Evolutionary conservation across 2,888 invertebrate species (phyloP).

Genomic region (Hyposoter didymator): DNA sequence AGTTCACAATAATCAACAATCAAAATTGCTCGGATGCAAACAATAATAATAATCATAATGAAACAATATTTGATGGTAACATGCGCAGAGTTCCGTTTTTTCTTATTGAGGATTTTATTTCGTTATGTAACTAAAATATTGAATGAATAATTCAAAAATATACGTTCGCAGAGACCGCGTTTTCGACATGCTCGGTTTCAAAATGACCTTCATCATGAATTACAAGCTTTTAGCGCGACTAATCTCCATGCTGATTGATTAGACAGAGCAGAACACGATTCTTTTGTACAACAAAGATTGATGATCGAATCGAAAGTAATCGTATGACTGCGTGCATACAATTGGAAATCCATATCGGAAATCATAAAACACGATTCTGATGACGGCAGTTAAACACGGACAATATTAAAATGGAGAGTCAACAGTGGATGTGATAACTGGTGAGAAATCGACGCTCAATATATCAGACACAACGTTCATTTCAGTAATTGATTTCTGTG

Average conservation of each 20-base stretch:
- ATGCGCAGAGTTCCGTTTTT: neutral
- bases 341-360: conserved; percentile 18
- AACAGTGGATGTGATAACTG: neutral
- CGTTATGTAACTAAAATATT: neutral
- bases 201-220: conserved; percentile 15
- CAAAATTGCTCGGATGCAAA: neutral
- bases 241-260: conserved; percentile 20
- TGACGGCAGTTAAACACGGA: neutral
- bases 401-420: conserved; percentile 24
- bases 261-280: conserved; percentile 12
- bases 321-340: conserved; percentile 1
- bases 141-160: neutral
- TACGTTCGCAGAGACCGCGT: neutral
- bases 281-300: conserved; percentile 28
- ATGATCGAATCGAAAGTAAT: conserved; percentile 20
- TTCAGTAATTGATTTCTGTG: neutral
- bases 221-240: neutral
- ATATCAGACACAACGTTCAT: neutral
- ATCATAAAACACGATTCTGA: conserved; percentile 26
- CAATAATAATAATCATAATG: neutral
- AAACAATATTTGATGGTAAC: neutral
- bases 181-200: neutral
- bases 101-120: too few relatives aligned
- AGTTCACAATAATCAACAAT: neutral
- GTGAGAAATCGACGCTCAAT: conserved; percentile 13